Evolutionary conservation across 2,797 vertebrate species (phyloP), one percentile per base, ranked within the genome.

Genomic region (Pangasius djambal): DNA sequence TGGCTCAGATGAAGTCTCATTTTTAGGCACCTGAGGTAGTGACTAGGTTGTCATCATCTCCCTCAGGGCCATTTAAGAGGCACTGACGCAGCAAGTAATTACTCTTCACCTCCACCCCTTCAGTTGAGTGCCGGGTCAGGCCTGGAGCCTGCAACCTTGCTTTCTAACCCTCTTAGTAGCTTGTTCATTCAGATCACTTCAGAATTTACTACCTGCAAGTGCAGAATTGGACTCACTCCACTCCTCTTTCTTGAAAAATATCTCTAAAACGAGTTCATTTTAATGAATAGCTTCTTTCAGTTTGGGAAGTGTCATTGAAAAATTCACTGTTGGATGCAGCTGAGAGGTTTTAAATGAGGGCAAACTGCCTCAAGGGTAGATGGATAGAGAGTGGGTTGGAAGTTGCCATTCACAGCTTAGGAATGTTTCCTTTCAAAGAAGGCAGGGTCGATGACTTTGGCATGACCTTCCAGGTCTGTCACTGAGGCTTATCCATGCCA

Each of bases 281-380:
- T 96, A 96, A 96, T 96, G 96, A 96, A 93, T 94, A 93, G 92
- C 93, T 94, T 94, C 86, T 89, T 96, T 95, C 88, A 94, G 93
- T 94, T 89, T 92, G 70, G 34, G 88, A 90, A 94, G 92, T 93
- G 93, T 94, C 94, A 94, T 91, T 93, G 93, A 95, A 95, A 96
- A 93, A 92, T 95, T 94, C 94, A 86, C 88, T 95, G 88, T 90
- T 94, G 92, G 93, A 91, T 88, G 90, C 79, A 92, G 95, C 94
- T 94, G 93, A 96, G 92, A 95, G 92, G 91, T 89, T 94, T 95
- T 96, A 96, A 96, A 96, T 91, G 83, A 90, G 70, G 31, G 77
- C 75, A 44, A 85, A 79, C 88, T 88, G 86, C 86, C 89, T 90
- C 67, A 37, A 28, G 86, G 81, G 70, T 88, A 90, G 91, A 92